These are phyloP conservation scores for Ceryle rudis DNA, from an alignment of 2,797 vertebrate genomes.

Conservation along the genomic window DNA sequence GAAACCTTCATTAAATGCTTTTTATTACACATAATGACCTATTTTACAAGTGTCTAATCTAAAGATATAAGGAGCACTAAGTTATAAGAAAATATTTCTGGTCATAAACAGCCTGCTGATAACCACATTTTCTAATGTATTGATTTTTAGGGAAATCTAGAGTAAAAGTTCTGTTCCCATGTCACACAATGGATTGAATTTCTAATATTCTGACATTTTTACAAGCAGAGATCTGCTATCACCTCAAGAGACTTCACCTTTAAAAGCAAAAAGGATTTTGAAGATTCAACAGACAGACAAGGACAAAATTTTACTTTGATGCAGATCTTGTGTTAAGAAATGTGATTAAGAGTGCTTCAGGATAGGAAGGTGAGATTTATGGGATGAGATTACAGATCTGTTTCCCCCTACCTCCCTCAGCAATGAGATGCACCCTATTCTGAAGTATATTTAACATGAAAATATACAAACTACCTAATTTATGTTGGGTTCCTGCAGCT, in stretches of 20 bases:
- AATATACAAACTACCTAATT: neutral
- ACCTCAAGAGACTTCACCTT: neutral
- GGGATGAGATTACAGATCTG: neutral
- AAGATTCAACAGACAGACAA: neutral
- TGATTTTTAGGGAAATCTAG: neutral
- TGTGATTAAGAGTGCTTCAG: neutral
- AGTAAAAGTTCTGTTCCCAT: neutral
- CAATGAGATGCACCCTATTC: neutral
- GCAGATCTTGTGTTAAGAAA: neutral
- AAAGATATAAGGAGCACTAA: constrained; percentile 48
- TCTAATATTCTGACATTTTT: neutral
- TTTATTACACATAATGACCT: constrained; percentile 55
- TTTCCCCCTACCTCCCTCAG: neutral
- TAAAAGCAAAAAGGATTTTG: neutral
- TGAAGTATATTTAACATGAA: neutral
- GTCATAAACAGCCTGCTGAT: constrained; percentile 48
- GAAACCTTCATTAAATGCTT: constrained; percentile 54
- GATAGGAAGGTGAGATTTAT: neutral
- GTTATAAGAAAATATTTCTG: constrained; percentile 51
- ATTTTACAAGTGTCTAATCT: constrained; percentile 53
- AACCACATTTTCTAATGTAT: constrained; percentile 21
- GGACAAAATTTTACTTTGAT: neutral
- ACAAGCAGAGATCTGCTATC: neutral
- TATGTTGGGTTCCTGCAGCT: neutral
- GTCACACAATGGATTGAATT: neutral